Conservation (phyloP, 2,797 vertebrate genomes). For the Halcyon badia region DNA sequence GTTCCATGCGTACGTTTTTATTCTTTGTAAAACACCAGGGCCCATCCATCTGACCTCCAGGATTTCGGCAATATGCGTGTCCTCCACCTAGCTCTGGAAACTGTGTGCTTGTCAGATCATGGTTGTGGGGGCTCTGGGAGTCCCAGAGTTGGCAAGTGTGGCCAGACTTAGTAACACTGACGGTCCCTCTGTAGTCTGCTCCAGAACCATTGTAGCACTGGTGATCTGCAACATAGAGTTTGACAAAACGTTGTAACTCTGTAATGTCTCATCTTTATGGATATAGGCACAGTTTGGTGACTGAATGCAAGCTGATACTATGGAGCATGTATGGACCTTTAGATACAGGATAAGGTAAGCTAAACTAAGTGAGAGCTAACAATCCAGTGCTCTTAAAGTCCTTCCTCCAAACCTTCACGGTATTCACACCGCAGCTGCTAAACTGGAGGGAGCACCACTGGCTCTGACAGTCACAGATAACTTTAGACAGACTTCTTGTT, state of each 20-base stretch:
- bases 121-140: conserved; percentile 90
- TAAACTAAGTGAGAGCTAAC: not conserved
- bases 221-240: conserved; percentile 85
- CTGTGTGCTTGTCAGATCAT: conserved; percentile 85
- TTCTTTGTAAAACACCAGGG: conserved; percentile 99
- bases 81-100: conserved; percentile 92
- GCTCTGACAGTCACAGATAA: rapidly evolving
- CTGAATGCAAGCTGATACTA: not conserved
- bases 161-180: conserved; percentile 90
- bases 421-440: not conserved
- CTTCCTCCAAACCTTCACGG: not conserved
- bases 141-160: conserved; percentile 93
- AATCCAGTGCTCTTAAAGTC: not conserved
- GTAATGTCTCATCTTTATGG: not conserved
- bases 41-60: conserved; percentile 93
- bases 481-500: not conserved
- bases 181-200: conserved; percentile 89
- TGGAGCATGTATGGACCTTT: not conserved
- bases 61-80: conserved; percentile 95
- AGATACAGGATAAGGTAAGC: not conserved
- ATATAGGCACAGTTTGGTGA: not conserved
- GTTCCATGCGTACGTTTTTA: conserved; percentile 89
- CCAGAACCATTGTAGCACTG: conserved; percentile 95
- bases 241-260: not conserved
- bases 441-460: not conserved